Conservation (phyloP, 2,113 vertebrate genomes). For the Psephotus haematonotus region DNA sequence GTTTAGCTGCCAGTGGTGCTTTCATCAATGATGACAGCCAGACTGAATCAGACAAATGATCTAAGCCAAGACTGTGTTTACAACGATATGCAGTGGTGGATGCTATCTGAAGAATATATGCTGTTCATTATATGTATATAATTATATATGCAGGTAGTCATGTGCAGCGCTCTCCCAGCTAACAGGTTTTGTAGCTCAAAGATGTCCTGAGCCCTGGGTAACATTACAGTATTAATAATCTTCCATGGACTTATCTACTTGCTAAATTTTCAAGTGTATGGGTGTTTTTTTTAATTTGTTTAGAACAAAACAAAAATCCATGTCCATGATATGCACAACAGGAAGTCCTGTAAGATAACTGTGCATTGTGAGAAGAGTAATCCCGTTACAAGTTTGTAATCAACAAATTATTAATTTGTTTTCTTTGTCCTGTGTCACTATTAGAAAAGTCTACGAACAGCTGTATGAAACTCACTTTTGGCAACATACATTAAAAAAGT, state of each 20-base stretch:
- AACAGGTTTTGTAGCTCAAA: background rate
- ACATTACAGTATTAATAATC: background rate
- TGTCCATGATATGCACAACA: background rate
- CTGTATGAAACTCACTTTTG: background rate
- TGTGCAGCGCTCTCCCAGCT: background rate
- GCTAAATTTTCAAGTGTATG: background rate
- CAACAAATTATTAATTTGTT: background rate
- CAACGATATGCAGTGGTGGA: rapidly evolving
- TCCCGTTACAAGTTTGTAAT: background rate
- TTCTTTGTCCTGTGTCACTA: background rate
- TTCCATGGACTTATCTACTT: background rate
- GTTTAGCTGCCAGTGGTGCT: background rate
- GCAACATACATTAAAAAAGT: background rate
- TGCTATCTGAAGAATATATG: background rate
- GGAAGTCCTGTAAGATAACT: background rate
- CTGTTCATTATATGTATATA: background rate
- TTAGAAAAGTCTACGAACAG: background rate
- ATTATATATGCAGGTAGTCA: background rate
- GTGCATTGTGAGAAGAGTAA: background rate
- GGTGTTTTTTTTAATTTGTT: background rate
- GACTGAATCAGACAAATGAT: background rate
- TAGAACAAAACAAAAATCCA: background rate
- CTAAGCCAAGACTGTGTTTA: background rate
- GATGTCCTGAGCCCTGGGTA: background rate
- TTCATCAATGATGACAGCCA: background rate